These are phyloP conservation scores for Leptopilina clavipes DNA, from an alignment of 1,140 invertebrate genomes.

Conservation along the genomic window DNA sequence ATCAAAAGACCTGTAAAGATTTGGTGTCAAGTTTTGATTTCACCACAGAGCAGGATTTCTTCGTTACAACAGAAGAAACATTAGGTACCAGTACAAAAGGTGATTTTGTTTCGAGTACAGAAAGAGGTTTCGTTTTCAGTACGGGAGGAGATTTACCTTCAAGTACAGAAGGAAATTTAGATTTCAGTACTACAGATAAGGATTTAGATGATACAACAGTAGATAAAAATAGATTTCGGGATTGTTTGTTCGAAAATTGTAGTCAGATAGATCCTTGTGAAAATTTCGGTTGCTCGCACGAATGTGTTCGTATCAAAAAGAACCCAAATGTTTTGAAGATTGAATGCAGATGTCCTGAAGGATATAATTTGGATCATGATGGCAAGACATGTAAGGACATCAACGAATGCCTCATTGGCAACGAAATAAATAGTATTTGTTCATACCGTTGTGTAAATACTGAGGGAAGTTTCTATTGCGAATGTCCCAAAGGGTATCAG, in stretches of 20 bases:
- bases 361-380: slow-evolving; percentile 59
- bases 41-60: no score
- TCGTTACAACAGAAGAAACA: no score
- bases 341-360: slow-evolving; percentile 64
- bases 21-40: no score
- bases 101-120: no score
- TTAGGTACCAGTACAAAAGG: no score
- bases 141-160: no score
- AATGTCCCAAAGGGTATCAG: slow-evolving; percentile 77
- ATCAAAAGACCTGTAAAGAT: slow-evolving; percentile 75
- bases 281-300: slow-evolving; percentile 72
- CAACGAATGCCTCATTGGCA: slow-evolving; percentile 73
- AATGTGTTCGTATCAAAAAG: slow-evolving; percentile 68
- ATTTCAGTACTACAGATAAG: not conserved
- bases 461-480: slow-evolving; percentile 79
- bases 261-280: slow-evolving; percentile 53
- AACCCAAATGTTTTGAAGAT: slow-evolving; percentile 59
- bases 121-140: no score
- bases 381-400: slow-evolving; percentile 75
- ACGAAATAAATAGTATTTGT: slow-evolving; percentile 71
- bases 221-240: not conserved
- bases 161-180: not conserved
- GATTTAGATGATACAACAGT: not conserved
- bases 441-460: slow-evolving; percentile 80
- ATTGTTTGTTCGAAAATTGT: not conserved